Base-by-base conservation (phyloP, 2,797 vertebrate species). In the Eulemur mongoz region DNA sequence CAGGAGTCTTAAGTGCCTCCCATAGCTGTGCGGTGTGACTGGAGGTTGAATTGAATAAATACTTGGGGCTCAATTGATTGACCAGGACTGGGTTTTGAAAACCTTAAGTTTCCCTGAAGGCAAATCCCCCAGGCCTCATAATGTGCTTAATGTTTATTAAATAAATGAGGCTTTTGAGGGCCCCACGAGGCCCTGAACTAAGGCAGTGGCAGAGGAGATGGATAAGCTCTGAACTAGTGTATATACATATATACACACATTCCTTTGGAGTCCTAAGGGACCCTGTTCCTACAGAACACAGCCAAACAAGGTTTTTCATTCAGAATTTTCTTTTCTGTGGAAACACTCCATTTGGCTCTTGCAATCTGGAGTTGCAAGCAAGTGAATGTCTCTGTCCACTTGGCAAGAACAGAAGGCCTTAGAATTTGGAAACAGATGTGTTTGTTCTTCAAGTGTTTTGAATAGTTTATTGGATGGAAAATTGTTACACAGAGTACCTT, bases 81-180 rank as follows among this genome's bases (percentile, higher is more conserved):
- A 75, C 2, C 30, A 17, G 32, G 10, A 80, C 4, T 81, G 35
- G 40, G 7, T 38, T 93, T 69, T 59, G 17, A 79, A 94, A 52
- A 83, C n/a, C 14, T 67, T 75, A 63, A 35, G 30, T 78, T 93
- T 88, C 20, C 59, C 32, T 65, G 48, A 63, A 84, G 13, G 25
- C 20, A 57, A 30, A 38, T 48, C 38, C 22, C 38, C n/a, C 40
- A 15, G n/a, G 59, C 17, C 52, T 96, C 30, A 20, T 65, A 52
- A 88, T 85, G 14, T 89, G 69, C 82, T 92, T 93, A 93, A 63
- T 91, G 45, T 88, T 91, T 91, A 50, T 88, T 89, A 79, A 85
- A 54, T 91, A 88, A 80, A 72, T 35, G 38, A 52, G 30, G 18
- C 20, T 27, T 89, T 61, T 7, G 32, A 17, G 27, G 52, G 3